Percentiles rank a stretch among this genome's conserved stretches.
Evolutionary conservation across 2,113 vertebrate species (phyloP).

Genomic region (Eublepharis macularius): DNA sequence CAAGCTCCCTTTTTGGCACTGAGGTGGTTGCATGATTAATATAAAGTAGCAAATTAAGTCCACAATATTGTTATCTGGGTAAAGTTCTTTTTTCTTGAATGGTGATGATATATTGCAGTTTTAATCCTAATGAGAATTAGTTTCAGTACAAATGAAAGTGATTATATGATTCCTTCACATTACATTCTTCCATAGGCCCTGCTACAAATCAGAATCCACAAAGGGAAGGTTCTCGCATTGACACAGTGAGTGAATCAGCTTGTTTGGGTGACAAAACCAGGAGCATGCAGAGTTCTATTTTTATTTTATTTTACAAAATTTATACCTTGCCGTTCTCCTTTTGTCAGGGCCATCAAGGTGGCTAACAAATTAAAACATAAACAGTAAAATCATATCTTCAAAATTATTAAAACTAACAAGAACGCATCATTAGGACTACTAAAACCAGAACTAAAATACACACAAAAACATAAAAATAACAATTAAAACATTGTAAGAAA

Average conservation of each 20-base stretch:
- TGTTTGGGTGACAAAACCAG: background rate
- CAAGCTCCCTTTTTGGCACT: slow-evolving; percentile 10
- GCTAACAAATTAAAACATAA: no score
- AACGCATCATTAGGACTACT: no score
- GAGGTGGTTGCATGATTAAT: slow-evolving; percentile 21
- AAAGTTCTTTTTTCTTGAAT: slow-evolving; percentile 36
- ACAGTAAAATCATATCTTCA: no score
- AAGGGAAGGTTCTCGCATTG: slow-evolving; percentile 48
- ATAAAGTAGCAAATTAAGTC: slow-evolving; percentile 36
- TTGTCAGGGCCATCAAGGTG: no score
- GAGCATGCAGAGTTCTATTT: background rate
- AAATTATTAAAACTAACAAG: no score
- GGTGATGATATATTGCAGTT: slow-evolving; percentile 40
- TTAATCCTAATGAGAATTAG: slow-evolving; percentile 37
- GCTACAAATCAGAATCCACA: slow-evolving; percentile 29
- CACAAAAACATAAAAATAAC: no score
- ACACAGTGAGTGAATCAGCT: slow-evolving; percentile 55
- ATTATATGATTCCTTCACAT: slow-evolving; percentile 31
- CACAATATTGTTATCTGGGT: slow-evolving; percentile 35
- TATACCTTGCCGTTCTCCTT: no score
- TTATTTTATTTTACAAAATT: no score
- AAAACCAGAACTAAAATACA: no score
- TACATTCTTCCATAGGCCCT: slow-evolving; percentile 65
- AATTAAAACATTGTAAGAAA: no score
- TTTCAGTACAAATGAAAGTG: slow-evolving; percentile 39